Evolutionary conservation across 2,888 invertebrate species (phyloP).

Genomic region (Stegophylla sp.): DNA sequence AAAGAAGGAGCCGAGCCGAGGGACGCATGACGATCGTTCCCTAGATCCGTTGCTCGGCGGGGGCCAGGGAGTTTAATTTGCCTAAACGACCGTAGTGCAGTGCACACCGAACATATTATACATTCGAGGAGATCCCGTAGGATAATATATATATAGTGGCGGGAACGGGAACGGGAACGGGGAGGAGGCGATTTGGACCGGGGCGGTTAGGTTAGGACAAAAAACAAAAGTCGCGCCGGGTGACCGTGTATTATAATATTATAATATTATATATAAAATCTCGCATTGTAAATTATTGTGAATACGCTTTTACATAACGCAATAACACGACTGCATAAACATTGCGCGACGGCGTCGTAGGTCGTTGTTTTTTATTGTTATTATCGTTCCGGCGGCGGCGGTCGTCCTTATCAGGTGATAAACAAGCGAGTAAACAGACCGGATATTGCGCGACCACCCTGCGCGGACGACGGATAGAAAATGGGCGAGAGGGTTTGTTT

Average conservation of each 20-base stretch:
- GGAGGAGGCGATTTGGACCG: constrained; percentile 33
- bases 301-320: constrained; percentile 22
- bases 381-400: constrained; percentile 28
- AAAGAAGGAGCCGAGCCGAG: neutral
- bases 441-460: constrained; percentile 44
- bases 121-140: constrained; percentile 29
- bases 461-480: neutral
- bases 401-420: constrained; percentile 54
- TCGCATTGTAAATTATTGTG: no score
- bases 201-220: neutral
- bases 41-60: neutral
- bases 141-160: no score
- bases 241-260: constrained; percentile 46
- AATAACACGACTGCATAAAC: neutral
- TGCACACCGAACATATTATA: no score
- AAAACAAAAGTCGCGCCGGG: constrained; percentile 48
- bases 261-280: no score
- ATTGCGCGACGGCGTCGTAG: neutral
- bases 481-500: no score
- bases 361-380: constrained; percentile 54
- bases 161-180: no score
- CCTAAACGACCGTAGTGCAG: constrained; percentile 25
- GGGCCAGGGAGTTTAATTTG: constrained; percentile 49
- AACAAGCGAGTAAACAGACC: constrained; percentile 56
- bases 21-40: constrained; percentile 5